Percentiles rank a stretch among this genome's conserved stretches.
Evolutionary conservation across 2,113 vertebrate genomes (phyloP).

Genomic region (Phyllostomus discolor): DNA sequence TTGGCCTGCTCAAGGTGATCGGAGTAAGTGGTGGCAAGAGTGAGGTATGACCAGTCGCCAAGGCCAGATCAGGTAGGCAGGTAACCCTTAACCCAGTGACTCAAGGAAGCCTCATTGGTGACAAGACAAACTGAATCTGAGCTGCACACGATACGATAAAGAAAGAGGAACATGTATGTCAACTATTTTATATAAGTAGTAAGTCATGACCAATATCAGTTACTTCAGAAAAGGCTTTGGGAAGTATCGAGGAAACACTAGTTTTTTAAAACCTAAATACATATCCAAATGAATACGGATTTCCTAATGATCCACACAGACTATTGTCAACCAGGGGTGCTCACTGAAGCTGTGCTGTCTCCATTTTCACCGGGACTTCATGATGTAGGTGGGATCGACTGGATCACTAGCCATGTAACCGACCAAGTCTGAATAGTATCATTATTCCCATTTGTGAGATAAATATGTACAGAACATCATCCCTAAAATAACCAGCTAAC

Average conservation of each 20-base stretch:
- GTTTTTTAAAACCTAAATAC: background rate
- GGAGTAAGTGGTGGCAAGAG: background rate
- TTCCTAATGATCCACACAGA: background rate
- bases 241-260: background rate
- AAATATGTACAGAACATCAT: background rate
- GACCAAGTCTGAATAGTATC: background rate
- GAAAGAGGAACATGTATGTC: background rate
- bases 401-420: too few species aligned
- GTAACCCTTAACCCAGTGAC: background rate
- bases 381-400: too few species aligned
- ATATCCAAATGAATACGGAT: background rate
- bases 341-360: too few species aligned
- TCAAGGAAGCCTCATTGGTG: background rate
- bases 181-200: background rate
- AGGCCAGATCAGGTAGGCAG: background rate
- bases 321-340: too few species aligned
- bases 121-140: background rate
- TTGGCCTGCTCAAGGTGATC: background rate
- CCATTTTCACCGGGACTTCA: too few species aligned
- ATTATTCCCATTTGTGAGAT: background rate
- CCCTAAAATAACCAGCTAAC: constrained; percentile 20
- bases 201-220: background rate
- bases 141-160: background rate
- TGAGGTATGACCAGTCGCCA: background rate
- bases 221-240: background rate